phyloP scores from a whole-genome alignment of 2,888 invertebrate species.

The Orchesella flavescens region DNA sequence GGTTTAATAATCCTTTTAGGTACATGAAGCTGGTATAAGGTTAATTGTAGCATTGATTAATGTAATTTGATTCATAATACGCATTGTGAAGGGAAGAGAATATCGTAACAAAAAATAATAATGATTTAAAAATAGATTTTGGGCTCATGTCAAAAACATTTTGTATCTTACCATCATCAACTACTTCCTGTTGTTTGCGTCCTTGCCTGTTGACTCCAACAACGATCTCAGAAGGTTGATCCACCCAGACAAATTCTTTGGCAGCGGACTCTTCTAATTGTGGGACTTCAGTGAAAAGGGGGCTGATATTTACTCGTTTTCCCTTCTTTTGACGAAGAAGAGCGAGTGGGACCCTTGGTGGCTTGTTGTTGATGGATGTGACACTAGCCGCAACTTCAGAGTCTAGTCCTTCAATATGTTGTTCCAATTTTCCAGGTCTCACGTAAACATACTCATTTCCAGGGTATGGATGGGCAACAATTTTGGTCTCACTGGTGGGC shows the following conservation, averaged over 20 bases:
- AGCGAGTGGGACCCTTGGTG: constrained; percentile 68
- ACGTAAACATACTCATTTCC: constrained; percentile 71
- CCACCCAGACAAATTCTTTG: constrained; percentile 59
- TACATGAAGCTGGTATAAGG: too few relatives aligned
- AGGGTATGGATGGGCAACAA: constrained; percentile 65
- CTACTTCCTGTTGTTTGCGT: constrained; percentile 39
- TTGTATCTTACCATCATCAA: constrained; percentile 30
- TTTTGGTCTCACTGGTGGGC: constrained; percentile 46
- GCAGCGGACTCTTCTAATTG: constrained; percentile 8
- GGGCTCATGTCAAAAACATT: too few relatives aligned
- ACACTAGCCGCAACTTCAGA: constrained; percentile 58
- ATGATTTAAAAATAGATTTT: too few relatives aligned
- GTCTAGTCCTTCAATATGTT: constrained; percentile 12
- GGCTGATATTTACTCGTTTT: constrained; percentile 70
- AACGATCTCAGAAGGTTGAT: constrained; percentile 1
- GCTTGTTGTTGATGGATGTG: constrained; percentile 68
- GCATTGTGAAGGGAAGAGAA: too few relatives aligned
- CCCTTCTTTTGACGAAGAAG: constrained; percentile 69
- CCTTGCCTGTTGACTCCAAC: constrained; percentile 48
- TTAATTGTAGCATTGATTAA: too few relatives aligned
- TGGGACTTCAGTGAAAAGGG: constrained; percentile 65
- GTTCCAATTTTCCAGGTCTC: constrained; percentile 50
- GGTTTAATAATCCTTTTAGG: too few relatives aligned
- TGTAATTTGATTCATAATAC: too few relatives aligned
- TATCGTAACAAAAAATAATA: too few relatives aligned